Percentiles rank a stretch among this genome's conserved stretches.
These are phyloP conservation scores for Poeciliopsis presidionis DNA, from an alignment of 2,797 vertebrate species.

Conservation along the genomic window DNA sequence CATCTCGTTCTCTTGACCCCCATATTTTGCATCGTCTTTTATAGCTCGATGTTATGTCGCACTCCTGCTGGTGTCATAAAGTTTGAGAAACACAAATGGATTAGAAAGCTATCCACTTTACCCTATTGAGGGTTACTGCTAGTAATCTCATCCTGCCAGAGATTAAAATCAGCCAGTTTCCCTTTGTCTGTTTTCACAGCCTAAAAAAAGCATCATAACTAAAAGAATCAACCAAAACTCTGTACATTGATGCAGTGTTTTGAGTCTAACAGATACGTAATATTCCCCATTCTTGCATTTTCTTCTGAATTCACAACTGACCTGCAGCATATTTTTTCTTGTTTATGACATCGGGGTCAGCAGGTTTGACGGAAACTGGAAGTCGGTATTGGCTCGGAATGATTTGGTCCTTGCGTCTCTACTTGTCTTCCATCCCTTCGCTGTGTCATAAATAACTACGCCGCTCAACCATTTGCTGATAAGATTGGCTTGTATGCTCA, in stretches of 20 bases:
- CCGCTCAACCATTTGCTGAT: neutral
- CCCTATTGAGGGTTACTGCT: slow-evolving; percentile 35
- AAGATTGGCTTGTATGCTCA: slow-evolving; percentile 21
- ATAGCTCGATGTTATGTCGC: neutral
- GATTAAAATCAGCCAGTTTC: neutral
- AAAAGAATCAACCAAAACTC: neutral
- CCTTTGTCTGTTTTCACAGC: neutral
- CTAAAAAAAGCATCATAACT: neutral
- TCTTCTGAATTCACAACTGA: neutral
- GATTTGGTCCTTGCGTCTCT: neutral
- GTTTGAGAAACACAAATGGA: slow-evolving; percentile 62
- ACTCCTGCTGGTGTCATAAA: slow-evolving; percentile 26
- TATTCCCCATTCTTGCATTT: neutral
- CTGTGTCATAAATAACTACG: neutral
- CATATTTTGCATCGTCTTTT: neutral
- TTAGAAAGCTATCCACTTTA: slow-evolving; percentile 63
- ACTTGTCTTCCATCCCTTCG: neutral
- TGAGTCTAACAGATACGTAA: neutral
- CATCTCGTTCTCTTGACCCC: neutral
- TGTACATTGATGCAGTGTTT: neutral
- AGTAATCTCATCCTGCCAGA: neutral
- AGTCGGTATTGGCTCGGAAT: neutral
- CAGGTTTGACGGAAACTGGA: neutral
- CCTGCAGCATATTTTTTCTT: neutral
- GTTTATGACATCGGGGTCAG: neutral